phyloP scores from a whole-genome alignment of 2,113 vertebrate species.

The Axis porcinus region DNA sequence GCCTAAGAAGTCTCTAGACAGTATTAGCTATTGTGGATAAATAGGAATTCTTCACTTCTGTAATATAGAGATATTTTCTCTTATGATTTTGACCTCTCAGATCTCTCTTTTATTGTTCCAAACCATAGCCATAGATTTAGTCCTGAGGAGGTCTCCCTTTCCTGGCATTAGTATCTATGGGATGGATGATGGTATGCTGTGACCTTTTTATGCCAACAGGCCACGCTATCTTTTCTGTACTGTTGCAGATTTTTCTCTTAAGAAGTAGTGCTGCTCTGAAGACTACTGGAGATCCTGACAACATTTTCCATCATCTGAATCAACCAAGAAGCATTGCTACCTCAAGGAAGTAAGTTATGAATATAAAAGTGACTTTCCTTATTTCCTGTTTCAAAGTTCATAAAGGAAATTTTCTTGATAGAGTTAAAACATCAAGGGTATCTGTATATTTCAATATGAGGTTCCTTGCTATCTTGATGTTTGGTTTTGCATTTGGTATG shows the following conservation, averaged over 20 bases:
- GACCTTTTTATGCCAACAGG: conserved; percentile 58
- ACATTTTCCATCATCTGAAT: conserved; percentile 9
- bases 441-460: neutral
- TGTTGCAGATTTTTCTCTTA: conserved; percentile 52
- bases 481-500: neutral
- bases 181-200: conserved; percentile 32
- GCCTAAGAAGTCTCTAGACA: neutral
- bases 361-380: neutral
- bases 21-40: conserved; percentile 6
- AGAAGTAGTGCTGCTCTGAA: neutral
- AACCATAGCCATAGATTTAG: neutral
- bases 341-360: neutral
- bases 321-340: neutral
- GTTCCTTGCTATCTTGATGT: neutral
- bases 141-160: conserved; percentile 55
- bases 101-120: conserved; percentile 38
- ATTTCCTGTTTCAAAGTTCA: neutral
- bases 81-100: neutral
- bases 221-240: conserved; percentile 24
- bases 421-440: neutral
- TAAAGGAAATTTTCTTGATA: neutral
- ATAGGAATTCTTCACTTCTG: conserved; percentile 37
- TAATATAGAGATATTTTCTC: conserved; percentile 37
- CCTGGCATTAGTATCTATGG: neutral
- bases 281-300: neutral